A percentile compares a stretch with the other conserved stretches of the same genome.
Evolutionary conservation across 2,113 vertebrate genomes (phyloP).

Genomic region (Cavia porcellus): DNA sequence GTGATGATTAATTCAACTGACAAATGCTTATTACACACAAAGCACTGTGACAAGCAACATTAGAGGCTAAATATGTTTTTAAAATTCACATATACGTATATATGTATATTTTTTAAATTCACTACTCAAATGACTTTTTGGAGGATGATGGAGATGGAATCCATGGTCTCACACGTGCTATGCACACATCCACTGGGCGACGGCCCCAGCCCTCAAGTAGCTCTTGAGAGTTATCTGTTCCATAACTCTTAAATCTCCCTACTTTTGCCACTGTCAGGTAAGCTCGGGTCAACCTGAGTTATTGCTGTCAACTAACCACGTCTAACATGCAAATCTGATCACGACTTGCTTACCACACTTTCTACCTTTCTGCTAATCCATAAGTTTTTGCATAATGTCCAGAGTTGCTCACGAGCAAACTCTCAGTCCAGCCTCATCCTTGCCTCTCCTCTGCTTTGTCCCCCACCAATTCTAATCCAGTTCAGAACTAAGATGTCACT

Average conservation of each 20-base stretch:
- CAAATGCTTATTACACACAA: slow-evolving; percentile 10
- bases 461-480: not conserved
- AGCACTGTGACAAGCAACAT: not conserved
- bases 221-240: not conserved
- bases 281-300: not conserved
- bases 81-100: not conserved
- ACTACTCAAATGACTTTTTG: not conserved
- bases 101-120: not conserved
- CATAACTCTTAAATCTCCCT: not conserved
- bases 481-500: not conserved
- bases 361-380: not conserved
- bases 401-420: not conserved
- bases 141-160: not conserved
- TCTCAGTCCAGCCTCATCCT: not conserved
- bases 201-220: not conserved
- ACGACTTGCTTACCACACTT: not conserved
- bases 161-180: not conserved
- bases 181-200: not conserved
- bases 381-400: not conserved
- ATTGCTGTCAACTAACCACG: not conserved
- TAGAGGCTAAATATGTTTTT: not conserved
- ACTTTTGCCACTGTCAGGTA: not conserved
- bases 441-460: not conserved
- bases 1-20: not conserved
- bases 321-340: not conserved